Evolutionary conservation across 1,140 invertebrate genomes (phyloP).

Genomic region (Drosophila navojoa): DNA sequence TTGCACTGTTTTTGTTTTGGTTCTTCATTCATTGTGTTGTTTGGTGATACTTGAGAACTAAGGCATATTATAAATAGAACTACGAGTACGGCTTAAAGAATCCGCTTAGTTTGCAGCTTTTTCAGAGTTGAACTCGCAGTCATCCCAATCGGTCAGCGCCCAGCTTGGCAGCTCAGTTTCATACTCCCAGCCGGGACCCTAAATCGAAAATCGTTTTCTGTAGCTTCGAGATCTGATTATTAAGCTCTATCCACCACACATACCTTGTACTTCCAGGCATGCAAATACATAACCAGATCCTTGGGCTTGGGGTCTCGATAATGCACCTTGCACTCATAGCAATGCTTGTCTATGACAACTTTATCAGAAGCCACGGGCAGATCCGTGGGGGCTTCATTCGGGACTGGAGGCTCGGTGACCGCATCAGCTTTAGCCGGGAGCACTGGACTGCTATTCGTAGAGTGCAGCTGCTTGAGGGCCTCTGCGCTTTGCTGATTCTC

Average conservation of each 20-base stretch:
- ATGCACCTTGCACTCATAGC: conserved; percentile 95
- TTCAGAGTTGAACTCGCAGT: conserved; percentile 21
- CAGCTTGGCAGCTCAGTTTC: conserved; percentile 94
- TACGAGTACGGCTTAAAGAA: conserved; percentile 1
- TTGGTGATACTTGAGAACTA: conserved; percentile 14
- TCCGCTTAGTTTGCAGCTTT: conserved; percentile 31
- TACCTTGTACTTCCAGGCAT: conserved; percentile 95
- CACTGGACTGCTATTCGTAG: conserved; percentile 23
- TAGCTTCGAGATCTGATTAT: not conserved
- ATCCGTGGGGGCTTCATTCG: conserved; percentile 74
- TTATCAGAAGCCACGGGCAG: conserved; percentile 91
- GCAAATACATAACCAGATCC: conserved; percentile 97
- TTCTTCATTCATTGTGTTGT: conserved; percentile 23
- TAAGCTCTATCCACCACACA: conserved; percentile 49
- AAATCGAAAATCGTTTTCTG: conserved; percentile 24
- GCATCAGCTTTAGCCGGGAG: conserved; percentile 14
- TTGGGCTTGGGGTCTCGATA: conserved; percentile 95
- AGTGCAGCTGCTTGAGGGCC: conserved; percentile 22
- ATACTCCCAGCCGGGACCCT: conserved; percentile 95
- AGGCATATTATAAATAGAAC: conserved; percentile 17
- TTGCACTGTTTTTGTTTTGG: conserved; percentile 28
- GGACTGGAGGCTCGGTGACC: not conserved
- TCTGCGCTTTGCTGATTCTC: conserved; percentile 84
- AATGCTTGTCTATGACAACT: conserved; percentile 92
- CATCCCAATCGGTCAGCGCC: conserved; percentile 93